Evolutionary conservation across 1,140 invertebrate genomes (phyloP).

Genomic region (Pogonomyrmex californicus): DNA sequence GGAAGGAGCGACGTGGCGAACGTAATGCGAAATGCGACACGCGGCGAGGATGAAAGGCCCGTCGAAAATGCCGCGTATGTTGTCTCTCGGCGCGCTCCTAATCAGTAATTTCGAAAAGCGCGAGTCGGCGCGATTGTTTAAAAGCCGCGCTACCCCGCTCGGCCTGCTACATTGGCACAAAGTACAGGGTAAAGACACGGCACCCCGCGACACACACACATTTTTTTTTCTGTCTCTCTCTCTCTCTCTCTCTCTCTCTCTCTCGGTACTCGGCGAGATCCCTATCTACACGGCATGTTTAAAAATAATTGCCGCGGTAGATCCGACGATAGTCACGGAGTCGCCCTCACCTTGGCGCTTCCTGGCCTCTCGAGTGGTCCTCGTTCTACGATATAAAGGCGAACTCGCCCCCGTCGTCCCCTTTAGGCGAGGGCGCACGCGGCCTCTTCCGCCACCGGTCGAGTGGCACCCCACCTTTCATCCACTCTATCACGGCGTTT

Average conservation of each 20-base stretch:
- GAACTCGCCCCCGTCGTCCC: conserved; percentile 35
- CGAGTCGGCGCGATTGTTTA: conserved; percentile 77
- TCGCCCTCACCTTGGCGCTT: conserved; percentile 80
- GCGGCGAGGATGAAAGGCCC: conserved; percentile 26
- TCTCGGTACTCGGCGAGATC: conserved; percentile 74
- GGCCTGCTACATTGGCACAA: not conserved
- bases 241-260: conserved; percentile 67
- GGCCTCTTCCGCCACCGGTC: conserved; percentile 73
- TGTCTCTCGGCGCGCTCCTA: conserved; percentile 31
- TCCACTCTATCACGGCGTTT: conserved; percentile 86
- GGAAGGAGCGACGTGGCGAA: conserved; percentile 39
- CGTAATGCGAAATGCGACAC: conserved; percentile 17
- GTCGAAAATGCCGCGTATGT: conserved; percentile 22
- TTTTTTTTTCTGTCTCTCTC: not conserved
- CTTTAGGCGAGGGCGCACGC: conserved; percentile 56
- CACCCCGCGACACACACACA: conserved; percentile 47
- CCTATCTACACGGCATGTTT: conserved; percentile 86
- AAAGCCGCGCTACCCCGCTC: conserved; percentile 80
- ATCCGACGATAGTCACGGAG: conserved; percentile 86
- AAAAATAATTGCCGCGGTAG: conserved; percentile 87
- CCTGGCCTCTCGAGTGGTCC: conserved; percentile 79
- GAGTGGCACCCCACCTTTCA: conserved; percentile 81
- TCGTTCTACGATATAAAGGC: conserved; percentile 81
- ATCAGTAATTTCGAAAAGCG: not conserved
- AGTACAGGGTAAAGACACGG: not conserved